phyloP scores from a whole-genome alignment of 2,113 vertebrate species.

The Strigops habroptila region DNA sequence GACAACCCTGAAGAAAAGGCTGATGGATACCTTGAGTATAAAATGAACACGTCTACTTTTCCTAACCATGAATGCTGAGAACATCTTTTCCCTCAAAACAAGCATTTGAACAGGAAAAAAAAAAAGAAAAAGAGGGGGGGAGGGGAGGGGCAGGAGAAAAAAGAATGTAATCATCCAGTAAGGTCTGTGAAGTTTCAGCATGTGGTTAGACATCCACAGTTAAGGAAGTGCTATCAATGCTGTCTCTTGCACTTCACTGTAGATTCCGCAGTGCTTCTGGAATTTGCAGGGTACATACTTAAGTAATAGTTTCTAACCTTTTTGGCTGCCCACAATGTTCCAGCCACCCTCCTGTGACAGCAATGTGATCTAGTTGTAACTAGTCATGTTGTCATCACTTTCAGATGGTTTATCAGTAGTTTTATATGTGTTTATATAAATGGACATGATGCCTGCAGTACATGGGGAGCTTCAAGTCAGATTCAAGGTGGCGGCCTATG shows the following conservation, averaged over 20 bases:
- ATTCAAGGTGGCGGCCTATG: not conserved
- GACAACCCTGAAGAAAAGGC: not conserved
- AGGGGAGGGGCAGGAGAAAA: not conserved
- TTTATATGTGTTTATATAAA: not conserved
- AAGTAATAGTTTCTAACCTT: not conserved
- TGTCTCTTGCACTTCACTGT: not conserved
- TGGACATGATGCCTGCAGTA: not conserved
- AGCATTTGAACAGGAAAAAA: not conserved
- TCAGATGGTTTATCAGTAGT: not conserved
- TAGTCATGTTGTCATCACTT: not conserved
- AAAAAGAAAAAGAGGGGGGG: rapidly evolving
- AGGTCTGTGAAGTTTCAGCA: not conserved
- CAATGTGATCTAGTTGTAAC: not conserved
- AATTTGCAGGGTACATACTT: not conserved
- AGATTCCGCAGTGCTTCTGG: not conserved
- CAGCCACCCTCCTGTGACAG: not conserved
- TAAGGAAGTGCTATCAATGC: not conserved
- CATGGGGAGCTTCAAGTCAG: not conserved
- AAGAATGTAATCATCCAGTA: not conserved
- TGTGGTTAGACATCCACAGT: no score
- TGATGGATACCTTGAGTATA: not conserved
- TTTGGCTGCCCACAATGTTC: not conserved
- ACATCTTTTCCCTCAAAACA: not conserved
- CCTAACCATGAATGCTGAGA: not conserved
- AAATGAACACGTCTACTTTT: not conserved